Base-by-base conservation (phyloP, 2,797 vertebrate genomes). In the Scleropages formosus region DNA sequence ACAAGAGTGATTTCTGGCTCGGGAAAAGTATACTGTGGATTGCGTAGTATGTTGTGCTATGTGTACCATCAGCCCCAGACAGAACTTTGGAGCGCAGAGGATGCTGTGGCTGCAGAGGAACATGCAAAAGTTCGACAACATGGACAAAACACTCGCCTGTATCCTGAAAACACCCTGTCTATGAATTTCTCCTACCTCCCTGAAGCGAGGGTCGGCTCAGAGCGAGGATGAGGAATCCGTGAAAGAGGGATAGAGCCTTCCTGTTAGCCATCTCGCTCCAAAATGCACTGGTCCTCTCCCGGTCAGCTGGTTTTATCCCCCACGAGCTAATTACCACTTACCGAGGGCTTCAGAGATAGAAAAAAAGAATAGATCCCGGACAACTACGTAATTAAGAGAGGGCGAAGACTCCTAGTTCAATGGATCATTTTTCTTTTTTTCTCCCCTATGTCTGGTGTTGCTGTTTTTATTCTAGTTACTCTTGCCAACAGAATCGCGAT, bases 221-320 rank as follows among this genome's bases (percentile, higher is more conserved):
- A 87, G 87, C 81, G 62, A 93, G 83, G 85, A 96, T 85, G 88
- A 95, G 87, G 90, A 91, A 92, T 92, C 93, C 94, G 67, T 89
- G 93, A 79, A 94, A 86, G 85, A 94, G 92, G 89, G 88, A 86
- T 84, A 89, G 88, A 85, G 91, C 88, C 89, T 90, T 91, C 93
- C 91, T 92, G 92, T 88, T 88, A 91, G 95, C 95, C 95, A 97
- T 97, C 94, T 95, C 91, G 90, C 91, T 92, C 86, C 92, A 91
- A 91, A 98, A 95, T 96, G 93, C 92, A 93, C 91, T 86, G 86
- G 90, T 87, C 87, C 80, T 91, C 90, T 91, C 87, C 86, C 85
- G 80, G 92, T 90, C 92, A 84, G 91, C 91, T 91, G 92, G 91
- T 96, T 98, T 98, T 98, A 98, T 96, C 94, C 95, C 91, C 91